Base-by-base conservation (phyloP, 2,113 vertebrate genomes). In the Cyrtonyx montezumae region DNA sequence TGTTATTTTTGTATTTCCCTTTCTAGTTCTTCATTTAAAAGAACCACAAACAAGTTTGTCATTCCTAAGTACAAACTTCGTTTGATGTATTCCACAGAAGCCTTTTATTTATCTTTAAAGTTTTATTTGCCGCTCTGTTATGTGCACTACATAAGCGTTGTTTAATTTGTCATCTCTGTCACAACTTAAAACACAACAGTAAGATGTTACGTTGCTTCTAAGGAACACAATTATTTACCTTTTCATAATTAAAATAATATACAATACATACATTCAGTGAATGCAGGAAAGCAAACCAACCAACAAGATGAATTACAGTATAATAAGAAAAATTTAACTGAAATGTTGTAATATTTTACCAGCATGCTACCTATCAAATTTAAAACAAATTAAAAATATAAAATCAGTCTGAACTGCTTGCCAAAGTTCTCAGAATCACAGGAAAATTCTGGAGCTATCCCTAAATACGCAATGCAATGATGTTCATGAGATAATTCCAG, bases 101-200 rank as follows among this genome's bases (percentile, higher is more conserved):
- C 40, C 25, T 93, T 88, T 92, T 93, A 88, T 92, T 88, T 94
- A 83, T 83, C 51, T 69, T 63, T 76, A n/a, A 88, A 89, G 37
- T 92, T 94, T 69, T 70, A 70, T 84, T 94, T 91, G 59, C 49
- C 84, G 42, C 16, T 56, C 32, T 84, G 42, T 63, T 88, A 53
- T 28, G 7, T 73, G 62, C 34, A 66, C 40, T 84, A 53, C 26
- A 81, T 15, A 87, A 30, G 59, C 9, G 8, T 25, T 83, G 65
- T 87, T 92, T 79, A 79, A 51, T 55, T 66, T 91, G 45, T 92
- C 63, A 89, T 69, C 66, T 43, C 65, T 73, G 49, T 32, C 63
- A 84, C 21, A 92, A 79, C 49, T 87, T 84, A 70, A 67, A 90
- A 77, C n/a, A 81, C 48, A 83, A 63, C 43, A 85, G 22, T 42